Evolutionary conservation across 2,888 invertebrate genomes (phyloP).

Genomic region (Clistopyga incitator): DNA sequence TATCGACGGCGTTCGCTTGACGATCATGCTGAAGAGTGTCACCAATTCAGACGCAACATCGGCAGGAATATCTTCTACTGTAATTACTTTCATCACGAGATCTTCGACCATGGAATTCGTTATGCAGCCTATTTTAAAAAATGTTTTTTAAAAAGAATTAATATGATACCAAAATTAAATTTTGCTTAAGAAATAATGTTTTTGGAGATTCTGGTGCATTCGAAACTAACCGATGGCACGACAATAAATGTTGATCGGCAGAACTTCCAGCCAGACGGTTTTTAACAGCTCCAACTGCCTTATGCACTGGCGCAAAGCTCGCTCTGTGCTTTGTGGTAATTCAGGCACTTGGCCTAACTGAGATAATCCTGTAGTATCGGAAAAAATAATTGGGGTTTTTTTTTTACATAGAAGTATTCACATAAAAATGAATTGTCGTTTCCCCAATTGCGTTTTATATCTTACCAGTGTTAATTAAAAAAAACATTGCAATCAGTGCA

Average conservation of each 20-base stretch:
- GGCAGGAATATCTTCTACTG: slow-evolving; percentile 94
- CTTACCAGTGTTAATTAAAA: too few species aligned
- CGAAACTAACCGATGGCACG: slow-evolving; percentile 87
- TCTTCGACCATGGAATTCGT: slow-evolving; percentile 89
- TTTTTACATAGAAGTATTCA: neutral
- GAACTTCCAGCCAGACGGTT: slow-evolving; percentile 94
- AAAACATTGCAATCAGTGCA: too few species aligned
- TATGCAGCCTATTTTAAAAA: slow-evolving; percentile 85
- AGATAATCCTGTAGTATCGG: slow-evolving; percentile 83
- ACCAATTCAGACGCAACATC: slow-evolving; percentile 92
- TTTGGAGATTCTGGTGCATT: slow-evolving; percentile 6
- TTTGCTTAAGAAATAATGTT: slow-evolving; percentile 18
- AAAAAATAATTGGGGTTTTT: slow-evolving; percentile 13
- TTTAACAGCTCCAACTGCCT: slow-evolving; percentile 93
- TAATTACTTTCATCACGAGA: slow-evolving; percentile 88
- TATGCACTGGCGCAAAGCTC: slow-evolving; percentile 92
- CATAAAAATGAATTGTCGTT: too few species aligned
- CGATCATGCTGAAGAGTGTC: slow-evolving; percentile 90
- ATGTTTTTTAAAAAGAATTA: neutral
- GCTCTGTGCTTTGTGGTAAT: slow-evolving; percentile 88
- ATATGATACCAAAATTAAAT: slow-evolving; percentile 11
- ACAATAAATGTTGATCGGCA: slow-evolving; percentile 91
- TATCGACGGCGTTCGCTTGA: slow-evolving; percentile 89
- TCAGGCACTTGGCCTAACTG: slow-evolving; percentile 85
- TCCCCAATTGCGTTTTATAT: too few species aligned